Evolutionary conservation across 2,888 invertebrate species (phyloP).

Genomic region (Alentia gelatinosa): DNA sequence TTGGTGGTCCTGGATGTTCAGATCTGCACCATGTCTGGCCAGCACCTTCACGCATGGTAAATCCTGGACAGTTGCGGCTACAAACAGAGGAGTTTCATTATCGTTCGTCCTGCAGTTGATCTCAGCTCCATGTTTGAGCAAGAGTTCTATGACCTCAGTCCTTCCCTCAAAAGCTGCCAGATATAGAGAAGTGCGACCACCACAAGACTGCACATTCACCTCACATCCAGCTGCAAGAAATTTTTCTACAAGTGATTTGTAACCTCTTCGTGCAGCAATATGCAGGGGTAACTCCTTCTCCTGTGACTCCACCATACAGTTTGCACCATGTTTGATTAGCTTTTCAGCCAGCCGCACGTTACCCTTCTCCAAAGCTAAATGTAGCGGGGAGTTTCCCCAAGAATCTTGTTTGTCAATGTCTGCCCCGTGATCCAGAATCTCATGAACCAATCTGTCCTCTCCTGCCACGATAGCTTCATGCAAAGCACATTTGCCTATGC

Average conservation of each 20-base stretch:
- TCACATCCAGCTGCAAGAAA: not conserved
- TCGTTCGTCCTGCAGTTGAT: not conserved
- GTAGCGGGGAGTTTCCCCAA: not conserved
- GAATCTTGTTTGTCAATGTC: not conserved
- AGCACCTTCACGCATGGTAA: not conserved
- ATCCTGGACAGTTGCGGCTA: not conserved
- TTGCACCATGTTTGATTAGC: not conserved
- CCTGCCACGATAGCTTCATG: not conserved
- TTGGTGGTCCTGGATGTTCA: not conserved
- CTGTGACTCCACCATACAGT: not conserved
- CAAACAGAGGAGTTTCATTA: not conserved
- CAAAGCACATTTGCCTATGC: not conserved
- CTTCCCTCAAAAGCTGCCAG: not conserved
- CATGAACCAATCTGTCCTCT: not conserved
- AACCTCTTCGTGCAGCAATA: not conserved
- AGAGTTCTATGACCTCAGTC: not conserved
- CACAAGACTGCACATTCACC: not conserved
- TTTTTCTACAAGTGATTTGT: not conserved
- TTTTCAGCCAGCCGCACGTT: not conserved
- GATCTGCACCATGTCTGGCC: not conserved
- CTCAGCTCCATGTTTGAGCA: not conserved
- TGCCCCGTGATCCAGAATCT: not conserved
- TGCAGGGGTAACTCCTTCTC: not conserved
- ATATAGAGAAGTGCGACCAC: not conserved
- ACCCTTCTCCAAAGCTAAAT: not conserved